phyloP scores from a whole-genome alignment of 2,888 invertebrate species.

The Choreutis nemorana region DNA sequence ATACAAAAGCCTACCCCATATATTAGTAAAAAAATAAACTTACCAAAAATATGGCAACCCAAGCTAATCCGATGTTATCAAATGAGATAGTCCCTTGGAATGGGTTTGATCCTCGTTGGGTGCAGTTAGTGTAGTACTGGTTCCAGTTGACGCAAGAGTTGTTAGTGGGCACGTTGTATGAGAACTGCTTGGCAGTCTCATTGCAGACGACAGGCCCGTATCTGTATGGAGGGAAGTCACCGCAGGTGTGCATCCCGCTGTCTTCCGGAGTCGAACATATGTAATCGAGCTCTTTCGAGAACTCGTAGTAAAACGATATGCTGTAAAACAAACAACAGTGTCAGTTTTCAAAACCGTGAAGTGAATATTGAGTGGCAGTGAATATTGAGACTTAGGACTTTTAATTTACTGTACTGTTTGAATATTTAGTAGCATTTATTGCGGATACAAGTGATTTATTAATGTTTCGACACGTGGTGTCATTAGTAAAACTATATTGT shows the following conservation, averaged over 20 bases:
- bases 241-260: conserved; percentile 94
- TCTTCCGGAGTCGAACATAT: conserved; percentile 94
- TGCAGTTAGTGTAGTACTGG: conserved; percentile 96
- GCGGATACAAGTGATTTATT: conserved; percentile 4
- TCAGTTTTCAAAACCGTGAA: too few relatives aligned
- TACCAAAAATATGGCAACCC: conserved; percentile 99
- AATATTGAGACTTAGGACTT: too few relatives aligned
- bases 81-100: conserved; percentile 99
- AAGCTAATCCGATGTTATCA: conserved; percentile 99
- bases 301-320: conserved; percentile 85
- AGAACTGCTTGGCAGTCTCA: conserved; percentile 70
- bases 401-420: background rate
- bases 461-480: too few relatives aligned
- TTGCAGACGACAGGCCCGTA: conserved; percentile 80
- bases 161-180: conserved; percentile 72
- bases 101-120: conserved; percentile 92
- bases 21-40: too few relatives aligned
- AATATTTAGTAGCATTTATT: background rate
- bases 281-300: conserved; percentile 92
- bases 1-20: too few relatives aligned
- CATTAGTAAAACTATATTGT: too few relatives aligned
- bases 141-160: conserved; percentile 97
- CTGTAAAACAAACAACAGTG: conserved; percentile 30
- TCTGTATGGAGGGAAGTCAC: conserved; percentile 81
- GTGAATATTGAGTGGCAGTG: background rate